These are phyloP conservation scores for Melanotaenia nigrans DNA, from an alignment of 2,797 vertebrate species.

Conservation along the genomic window DNA sequence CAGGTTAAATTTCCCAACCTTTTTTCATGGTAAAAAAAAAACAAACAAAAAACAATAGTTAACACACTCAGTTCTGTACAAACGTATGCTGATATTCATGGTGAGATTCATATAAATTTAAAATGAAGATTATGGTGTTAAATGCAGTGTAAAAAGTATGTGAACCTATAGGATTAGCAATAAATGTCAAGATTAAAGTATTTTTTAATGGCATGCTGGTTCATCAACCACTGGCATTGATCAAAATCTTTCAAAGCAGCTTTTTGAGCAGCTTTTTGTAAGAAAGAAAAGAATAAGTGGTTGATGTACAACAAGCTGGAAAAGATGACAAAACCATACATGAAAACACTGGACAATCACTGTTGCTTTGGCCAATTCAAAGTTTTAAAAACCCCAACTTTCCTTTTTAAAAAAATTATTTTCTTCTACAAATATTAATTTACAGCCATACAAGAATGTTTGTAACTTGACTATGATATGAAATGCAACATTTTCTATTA, in stretches of 20 bases:
- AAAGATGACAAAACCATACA: neutral
- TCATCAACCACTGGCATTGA: neutral
- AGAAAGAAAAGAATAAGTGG: neutral
- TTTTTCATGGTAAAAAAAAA: neutral
- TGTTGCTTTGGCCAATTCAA: too few relatives aligned
- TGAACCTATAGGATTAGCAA: neutral
- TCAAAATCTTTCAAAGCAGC: neutral
- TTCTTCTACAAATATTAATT: too few relatives aligned
- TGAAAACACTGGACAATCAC: neutral
- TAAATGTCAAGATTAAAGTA: neutral
- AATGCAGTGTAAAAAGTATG: neutral
- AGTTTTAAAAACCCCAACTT: too few relatives aligned
- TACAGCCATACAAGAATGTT: too few relatives aligned
- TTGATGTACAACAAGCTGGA: neutral
- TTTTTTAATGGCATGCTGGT: neutral
- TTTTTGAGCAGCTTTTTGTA: too few relatives aligned
- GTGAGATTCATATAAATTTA: neutral
- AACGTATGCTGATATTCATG: neutral
- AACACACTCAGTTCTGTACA: conserved; percentile 8
- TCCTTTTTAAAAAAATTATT: too few relatives aligned
- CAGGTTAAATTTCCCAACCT: conserved; percentile 1
- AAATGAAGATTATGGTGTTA: too few relatives aligned
- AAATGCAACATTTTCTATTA: too few relatives aligned
- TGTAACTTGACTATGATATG: too few relatives aligned
- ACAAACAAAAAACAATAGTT: neutral